A percentile compares a stretch with the other conserved stretches of the same genome.
phyloP scores from a whole-genome alignment of 1,140 invertebrate genomes.

The Pogonomyrmex barbatus region DNA sequence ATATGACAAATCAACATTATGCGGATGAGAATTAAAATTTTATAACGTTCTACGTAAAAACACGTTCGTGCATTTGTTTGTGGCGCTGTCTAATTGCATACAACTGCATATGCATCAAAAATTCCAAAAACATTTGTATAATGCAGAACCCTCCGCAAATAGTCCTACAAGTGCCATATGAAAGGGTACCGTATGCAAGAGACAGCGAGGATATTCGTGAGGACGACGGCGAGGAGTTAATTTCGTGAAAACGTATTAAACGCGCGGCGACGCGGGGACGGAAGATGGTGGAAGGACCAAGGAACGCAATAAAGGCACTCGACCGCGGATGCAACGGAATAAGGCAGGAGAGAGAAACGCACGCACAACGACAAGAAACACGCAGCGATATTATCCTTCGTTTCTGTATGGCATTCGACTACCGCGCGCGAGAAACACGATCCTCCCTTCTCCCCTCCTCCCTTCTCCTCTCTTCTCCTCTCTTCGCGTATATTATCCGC shows the following conservation, averaged over 20 bases:
- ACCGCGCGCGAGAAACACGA: neutral
- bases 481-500: neutral
- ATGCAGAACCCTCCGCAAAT: constrained; percentile 11
- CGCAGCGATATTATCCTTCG: constrained; percentile 51
- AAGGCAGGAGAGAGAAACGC: neutral
- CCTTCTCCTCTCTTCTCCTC: neutral
- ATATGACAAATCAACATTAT: neutral
- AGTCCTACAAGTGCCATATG: neutral
- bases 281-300: constrained; percentile 42
- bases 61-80: neutral
- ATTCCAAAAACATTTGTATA: constrained; percentile 31
- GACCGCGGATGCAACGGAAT: constrained; percentile 24
- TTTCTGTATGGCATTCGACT: constrained; percentile 22
- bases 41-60: neutral
- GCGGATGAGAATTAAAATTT: neutral
- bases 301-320: constrained; percentile 59
- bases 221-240: constrained; percentile 41
- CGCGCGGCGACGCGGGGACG: neutral
- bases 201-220: constrained; percentile 24
- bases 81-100: neutral
- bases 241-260: constrained; percentile 57
- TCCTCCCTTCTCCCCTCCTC: neutral
- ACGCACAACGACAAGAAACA: constrained; percentile 32
- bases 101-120: neutral
- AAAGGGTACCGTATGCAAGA: neutral